Evolutionary conservation across 2,797 vertebrate genomes (phyloP).

Genomic region (Morus bassanus): DNA sequence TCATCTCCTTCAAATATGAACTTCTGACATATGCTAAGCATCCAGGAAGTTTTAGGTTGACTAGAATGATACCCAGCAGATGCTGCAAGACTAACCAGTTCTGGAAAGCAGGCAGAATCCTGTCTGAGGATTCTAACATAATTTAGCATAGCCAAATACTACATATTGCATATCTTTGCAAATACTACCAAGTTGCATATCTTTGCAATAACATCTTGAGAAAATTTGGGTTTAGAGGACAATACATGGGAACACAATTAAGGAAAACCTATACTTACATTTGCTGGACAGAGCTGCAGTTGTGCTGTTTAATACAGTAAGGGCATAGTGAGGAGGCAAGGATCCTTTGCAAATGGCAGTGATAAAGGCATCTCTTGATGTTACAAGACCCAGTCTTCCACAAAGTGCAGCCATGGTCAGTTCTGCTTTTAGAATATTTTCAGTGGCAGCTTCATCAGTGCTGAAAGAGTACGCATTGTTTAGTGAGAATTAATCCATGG

Average conservation of each 20-base stretch:
- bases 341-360: conserved; percentile 98
- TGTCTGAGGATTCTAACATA: neutral
- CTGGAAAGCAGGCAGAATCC: neutral
- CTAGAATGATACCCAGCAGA: neutral
- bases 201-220: neutral
- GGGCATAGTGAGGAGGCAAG: conserved; percentile 94
- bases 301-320: conserved; percentile 90
- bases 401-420: conserved; percentile 95
- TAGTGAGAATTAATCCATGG: conserved; percentile 1
- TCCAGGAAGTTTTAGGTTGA: neutral
- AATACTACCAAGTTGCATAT: neutral
- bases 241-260: neutral
- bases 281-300: conserved; percentile 87
- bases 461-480: conserved; percentile 72
- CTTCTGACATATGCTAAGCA: neutral
- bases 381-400: conserved; percentile 92
- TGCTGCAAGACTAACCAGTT: neutral
- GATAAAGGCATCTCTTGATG: conserved; percentile 97
- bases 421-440: conserved; percentile 98
- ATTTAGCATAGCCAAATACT: neutral
- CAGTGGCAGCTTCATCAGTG: conserved; percentile 96
- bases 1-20: neutral
- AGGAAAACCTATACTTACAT: conserved; percentile 75
- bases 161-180: neutral
- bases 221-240: neutral